Base-by-base conservation (phyloP, 1,140 invertebrate species). In the Bombus confusus region DNA sequence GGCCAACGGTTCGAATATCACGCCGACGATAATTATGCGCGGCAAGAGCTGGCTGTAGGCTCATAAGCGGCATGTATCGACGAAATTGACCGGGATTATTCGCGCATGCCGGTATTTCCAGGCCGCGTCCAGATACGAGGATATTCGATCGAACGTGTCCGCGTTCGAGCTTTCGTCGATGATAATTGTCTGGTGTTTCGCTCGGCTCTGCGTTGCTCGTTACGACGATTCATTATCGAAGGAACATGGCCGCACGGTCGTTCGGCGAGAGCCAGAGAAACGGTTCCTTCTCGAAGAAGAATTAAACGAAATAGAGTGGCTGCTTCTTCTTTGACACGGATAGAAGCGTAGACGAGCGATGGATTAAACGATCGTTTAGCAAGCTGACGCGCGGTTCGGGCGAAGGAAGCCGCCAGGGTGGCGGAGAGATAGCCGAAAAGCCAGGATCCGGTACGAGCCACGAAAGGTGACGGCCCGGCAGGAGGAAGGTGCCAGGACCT, bases 401-500 rank as follows among this genome's bases (percentile, higher is more conserved):
- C 10, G 12, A 18, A 39, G 64, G 31, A 34, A 15, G 52, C 10
- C 22, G 28, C 28, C 37, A 18, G 18, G 47, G 43, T 71, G 68
- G 5, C 39, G 8, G 37, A 28, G 59, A 68, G 73, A n/a, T n/a
- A n/a, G 6, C 47, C n/a, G 39, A 37, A 18, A 31, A 52, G 39
- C 2, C 25, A 8, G 41, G 22, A 28, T 41, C 13, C 22, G 12
- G 13, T n/a, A 52, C 71, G 59, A 47, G 47, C 5, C 69, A 66
- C 64, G 15, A 43, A 66, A 79, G 79, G 75, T 72, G 88, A 87
- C 82, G 78, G 72, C 37, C 37, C 3, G 41, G 69, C 47, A 28
- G 80, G 71, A 28, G 80, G 71, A 69, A 89, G 88, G 52, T 74
- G 31, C 31, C 74, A 90, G 88, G 87, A 89, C 86, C 74, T 91